Evolutionary conservation across 2,888 invertebrate species (phyloP), one percentile per base, ranked within the genome.

Genomic region (Thyatira batis): DNA sequence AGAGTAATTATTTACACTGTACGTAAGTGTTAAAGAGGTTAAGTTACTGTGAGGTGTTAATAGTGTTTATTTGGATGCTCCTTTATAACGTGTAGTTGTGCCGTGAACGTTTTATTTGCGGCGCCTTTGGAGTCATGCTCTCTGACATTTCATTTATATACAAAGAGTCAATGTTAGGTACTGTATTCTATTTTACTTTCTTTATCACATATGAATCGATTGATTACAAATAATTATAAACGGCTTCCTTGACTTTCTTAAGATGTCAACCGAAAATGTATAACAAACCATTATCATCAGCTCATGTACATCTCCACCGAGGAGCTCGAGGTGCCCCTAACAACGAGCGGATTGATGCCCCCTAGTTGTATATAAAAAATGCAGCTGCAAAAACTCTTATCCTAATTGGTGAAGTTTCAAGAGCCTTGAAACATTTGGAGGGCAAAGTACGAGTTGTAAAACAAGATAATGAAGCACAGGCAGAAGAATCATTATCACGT

Each of bases 401-500:
- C 17, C 4, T 13, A 23, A 48, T 6, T 20, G 13, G 48, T 28
- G 25, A 20, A 48, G 17, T 28, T 13, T 28, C n/a, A 13, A 56
- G 46, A 39, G 39, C 39, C 39, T 58, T 57, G 53, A 63, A 58
- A 64, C 55, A 51, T 45, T 50, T 39, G 39, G 56, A 63, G 71
- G 63, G 70, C 65, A 69, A 72, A 73, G 69, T 71, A 61, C 55
- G 51, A 57, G 57, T 54, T 53, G 51, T 67, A 73, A 71, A 76
- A 54, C 53, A 50, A 46, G 55, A 57, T 61, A 67, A 65, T 61
- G 62, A 67, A 61, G 13, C 39, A 39, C 63, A 60, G 54, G 59
- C 69, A 65, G 62, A 63, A 63, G 60, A 75, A 70, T 75, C 74
- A 78, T 80, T 81, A 80, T 71, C 81, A 76, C 76, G 60, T 76